These are phyloP conservation scores for Rhinogobius similis DNA, from an alignment of 2,113 vertebrate species.

Conservation along the genomic window DNA sequence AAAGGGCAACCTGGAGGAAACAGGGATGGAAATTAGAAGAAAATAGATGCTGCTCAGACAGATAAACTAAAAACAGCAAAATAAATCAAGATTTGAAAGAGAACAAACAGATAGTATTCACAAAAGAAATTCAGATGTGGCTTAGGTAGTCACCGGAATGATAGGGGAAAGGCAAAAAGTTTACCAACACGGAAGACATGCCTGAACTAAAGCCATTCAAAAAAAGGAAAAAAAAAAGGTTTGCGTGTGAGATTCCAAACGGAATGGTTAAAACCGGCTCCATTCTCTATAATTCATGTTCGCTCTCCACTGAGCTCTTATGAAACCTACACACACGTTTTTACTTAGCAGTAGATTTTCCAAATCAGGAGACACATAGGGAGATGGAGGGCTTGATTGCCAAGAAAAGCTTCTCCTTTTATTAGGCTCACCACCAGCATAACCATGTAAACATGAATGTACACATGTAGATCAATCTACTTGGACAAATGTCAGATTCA, in stretches of 20 bases:
- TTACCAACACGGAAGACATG: constrained; percentile 20
- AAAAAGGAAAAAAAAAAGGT: constrained; percentile 31
- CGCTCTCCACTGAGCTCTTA: constrained; percentile 62
- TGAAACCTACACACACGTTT: constrained; percentile 54
- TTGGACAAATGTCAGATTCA: constrained; percentile 32
- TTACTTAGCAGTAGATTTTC: constrained; percentile 54
- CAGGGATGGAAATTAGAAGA: constrained; percentile 49
- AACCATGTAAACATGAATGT: background rate
- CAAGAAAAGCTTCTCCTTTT: constrained; percentile 55
- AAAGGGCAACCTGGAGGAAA: constrained; percentile 56
- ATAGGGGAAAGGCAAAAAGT: background rate
- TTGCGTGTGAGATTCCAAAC: constrained; percentile 69
- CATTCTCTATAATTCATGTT: constrained; percentile 76
- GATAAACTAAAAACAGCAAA: constrained; percentile 35
- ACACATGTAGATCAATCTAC: constrained; percentile 12
- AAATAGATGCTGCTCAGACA: constrained; percentile 40
- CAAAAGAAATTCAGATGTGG: background rate
- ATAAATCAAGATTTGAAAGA: constrained; percentile 1
- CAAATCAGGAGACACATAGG: constrained; percentile 53
- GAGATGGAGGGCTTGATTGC: constrained; percentile 45
- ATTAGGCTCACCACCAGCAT: constrained; percentile 44
- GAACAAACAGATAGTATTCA: constrained; percentile 3
- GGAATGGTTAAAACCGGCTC: constrained; percentile 65
- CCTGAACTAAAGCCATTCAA: constrained; percentile 33
- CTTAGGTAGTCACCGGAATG: constrained; percentile 1